Evolutionary conservation across 2,888 invertebrate species (phyloP).

Genomic region (Idaea straminata): DNA sequence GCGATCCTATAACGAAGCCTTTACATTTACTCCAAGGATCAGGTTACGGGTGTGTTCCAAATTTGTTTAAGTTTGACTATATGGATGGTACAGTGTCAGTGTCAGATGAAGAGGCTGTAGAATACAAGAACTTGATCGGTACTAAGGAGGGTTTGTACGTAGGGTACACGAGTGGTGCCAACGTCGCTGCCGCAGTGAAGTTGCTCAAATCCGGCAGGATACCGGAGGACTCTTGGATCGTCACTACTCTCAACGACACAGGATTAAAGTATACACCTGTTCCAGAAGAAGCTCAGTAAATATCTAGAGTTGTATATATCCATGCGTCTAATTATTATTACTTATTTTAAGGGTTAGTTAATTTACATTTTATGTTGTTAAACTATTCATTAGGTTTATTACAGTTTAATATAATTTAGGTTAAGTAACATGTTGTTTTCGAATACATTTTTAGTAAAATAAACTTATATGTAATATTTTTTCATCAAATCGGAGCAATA

Average conservation of each 20-base stretch:
- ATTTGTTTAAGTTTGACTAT: slow-evolving; percentile 59
- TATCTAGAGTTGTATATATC: neutral
- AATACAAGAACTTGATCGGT: slow-evolving; percentile 60
- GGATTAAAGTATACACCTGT: slow-evolving; percentile 70
- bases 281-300: slow-evolving; percentile 45
- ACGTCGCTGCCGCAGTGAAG: slow-evolving; percentile 68
- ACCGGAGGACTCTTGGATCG: slow-evolving; percentile 65
- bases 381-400: too few species aligned
- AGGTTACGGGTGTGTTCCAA: slow-evolving; percentile 67
- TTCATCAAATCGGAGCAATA: neutral
- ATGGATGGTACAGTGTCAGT: slow-evolving; percentile 66
- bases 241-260: slow-evolving; percentile 62
- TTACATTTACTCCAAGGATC: slow-evolving; percentile 71
- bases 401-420: too few species aligned
- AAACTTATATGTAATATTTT: too few species aligned
- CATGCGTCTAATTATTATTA: neutral
- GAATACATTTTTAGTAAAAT: too few species aligned
- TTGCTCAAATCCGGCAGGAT: slow-evolving; percentile 60
- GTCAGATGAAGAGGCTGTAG: slow-evolving; percentile 61
- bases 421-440: too few species aligned
- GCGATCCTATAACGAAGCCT: slow-evolving; percentile 63
- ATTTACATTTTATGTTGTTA: neutral
- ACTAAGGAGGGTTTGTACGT: slow-evolving; percentile 68
- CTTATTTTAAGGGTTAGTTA: neutral
- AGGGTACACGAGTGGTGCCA: slow-evolving; percentile 71